These are phyloP conservation scores for Chaetodon trifasciatus DNA, from an alignment of 2,797 vertebrate species.

Conservation along the genomic window DNA sequence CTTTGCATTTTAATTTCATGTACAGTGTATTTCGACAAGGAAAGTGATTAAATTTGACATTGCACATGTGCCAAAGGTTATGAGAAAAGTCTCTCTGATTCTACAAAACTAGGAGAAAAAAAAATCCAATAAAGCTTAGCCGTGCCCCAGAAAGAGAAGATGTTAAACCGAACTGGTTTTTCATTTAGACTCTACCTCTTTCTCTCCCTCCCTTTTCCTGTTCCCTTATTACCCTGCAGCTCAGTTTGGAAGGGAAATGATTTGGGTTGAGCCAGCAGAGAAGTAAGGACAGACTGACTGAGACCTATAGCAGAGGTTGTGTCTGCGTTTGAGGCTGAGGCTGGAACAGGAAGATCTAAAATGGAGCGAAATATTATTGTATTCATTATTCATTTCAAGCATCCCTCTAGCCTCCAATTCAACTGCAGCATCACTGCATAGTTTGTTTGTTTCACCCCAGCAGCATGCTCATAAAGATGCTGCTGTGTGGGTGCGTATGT, in stretches of 20 bases:
- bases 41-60: conserved; percentile 84
- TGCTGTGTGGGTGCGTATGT: conserved; percentile 1
- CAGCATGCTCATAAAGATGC: conserved; percentile 47
- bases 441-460: conserved; percentile 65
- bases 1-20: conserved; percentile 76
- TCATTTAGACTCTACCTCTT: conserved; percentile 80
- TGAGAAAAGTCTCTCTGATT: conserved; percentile 79
- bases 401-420: conserved; percentile 46
- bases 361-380: conserved; percentile 66
- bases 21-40: conserved; percentile 64
- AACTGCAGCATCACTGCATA: conserved; percentile 37
- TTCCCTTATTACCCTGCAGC: conserved; percentile 78
- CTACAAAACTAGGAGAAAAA: conserved; percentile 58
- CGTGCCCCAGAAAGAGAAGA: conserved; percentile 80
- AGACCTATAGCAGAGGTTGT: conserved; percentile 54
- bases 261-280: conserved; percentile 67
- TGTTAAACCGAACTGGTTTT: conserved; percentile 83
- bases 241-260: conserved; percentile 68
- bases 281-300: conserved; percentile 51
- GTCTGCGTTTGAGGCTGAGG: conserved; percentile 53
- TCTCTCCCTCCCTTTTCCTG: conserved; percentile 59
- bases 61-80: conserved; percentile 83
- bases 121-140: conserved; percentile 86
- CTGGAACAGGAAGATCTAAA: conserved; percentile 59
- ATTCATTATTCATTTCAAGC: conserved; percentile 67